Evolutionary conservation across 1,140 invertebrate genomes (phyloP).

Genomic region (Drosophila sturtevanti): DNA sequence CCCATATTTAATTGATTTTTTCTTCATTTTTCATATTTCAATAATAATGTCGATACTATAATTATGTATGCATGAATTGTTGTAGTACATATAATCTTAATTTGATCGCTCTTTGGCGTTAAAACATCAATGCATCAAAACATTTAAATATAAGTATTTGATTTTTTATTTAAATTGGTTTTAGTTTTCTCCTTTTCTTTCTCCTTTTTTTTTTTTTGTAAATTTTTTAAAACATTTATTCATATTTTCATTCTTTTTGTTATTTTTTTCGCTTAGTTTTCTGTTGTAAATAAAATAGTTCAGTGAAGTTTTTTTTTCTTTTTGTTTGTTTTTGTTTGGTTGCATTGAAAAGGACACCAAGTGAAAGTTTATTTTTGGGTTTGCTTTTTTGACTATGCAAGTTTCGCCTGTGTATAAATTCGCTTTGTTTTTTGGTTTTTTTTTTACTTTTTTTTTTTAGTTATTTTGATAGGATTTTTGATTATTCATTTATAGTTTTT

Average conservation of each 20-base stretch:
- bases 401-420: slow-evolving; percentile 52
- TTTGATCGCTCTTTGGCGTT: slow-evolving; percentile 59
- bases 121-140: slow-evolving; percentile 65
- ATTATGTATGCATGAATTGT: slow-evolving; percentile 34
- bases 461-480: slow-evolving; percentile 21
- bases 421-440: slow-evolving; percentile 42
- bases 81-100: slow-evolving; percentile 57
- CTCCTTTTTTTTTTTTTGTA: slow-evolving; percentile 36
- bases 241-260: slow-evolving; percentile 41
- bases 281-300: slow-evolving; percentile 66
- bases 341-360: slow-evolving; percentile 70
- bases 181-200: slow-evolving; percentile 28
- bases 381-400: slow-evolving; percentile 71
- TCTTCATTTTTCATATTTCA: slow-evolving; percentile 48
- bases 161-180: background rate
- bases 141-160: slow-evolving; percentile 49
- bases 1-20: slow-evolving; percentile 49
- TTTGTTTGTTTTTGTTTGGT: too few relatives aligned
- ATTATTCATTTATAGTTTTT: slow-evolving; percentile 12
- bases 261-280: slow-evolving; percentile 32
- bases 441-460: slow-evolving; percentile 14
- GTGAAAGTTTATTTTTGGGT: slow-evolving; percentile 45
- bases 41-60: slow-evolving; percentile 36
- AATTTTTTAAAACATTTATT: slow-evolving; percentile 42
- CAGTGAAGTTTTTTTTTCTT: slow-evolving; percentile 42